phyloP scores from a whole-genome alignment of 2,113 vertebrate genomes.

The Catharus minimus region DNA sequence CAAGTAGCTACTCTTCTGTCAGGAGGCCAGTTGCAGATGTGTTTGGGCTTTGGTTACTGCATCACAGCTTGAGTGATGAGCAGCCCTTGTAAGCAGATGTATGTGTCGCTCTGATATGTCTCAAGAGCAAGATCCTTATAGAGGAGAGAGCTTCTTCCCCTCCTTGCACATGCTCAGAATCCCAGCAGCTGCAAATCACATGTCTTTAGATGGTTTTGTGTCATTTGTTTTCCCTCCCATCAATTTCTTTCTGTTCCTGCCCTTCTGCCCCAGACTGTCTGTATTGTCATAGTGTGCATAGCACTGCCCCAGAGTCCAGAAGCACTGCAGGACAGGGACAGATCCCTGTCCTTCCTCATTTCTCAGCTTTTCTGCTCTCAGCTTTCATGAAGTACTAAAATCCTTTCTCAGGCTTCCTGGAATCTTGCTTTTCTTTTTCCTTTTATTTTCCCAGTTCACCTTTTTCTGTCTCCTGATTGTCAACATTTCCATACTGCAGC shows the following conservation, averaged over 20 bases:
- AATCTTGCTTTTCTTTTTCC: not conserved
- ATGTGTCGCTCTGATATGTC: not conserved
- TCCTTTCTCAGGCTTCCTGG: not conserved
- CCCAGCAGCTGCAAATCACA: not conserved
- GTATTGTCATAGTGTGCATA: not conserved
- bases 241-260: not conserved
- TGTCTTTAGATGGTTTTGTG: not conserved
- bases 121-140: not conserved
- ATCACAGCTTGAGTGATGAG: not conserved
- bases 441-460: not conserved
- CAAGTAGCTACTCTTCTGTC: not conserved
- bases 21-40: not conserved
- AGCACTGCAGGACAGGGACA: not conserved
- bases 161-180: not conserved
- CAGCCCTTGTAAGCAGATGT: rapidly evolving
- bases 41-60: not conserved
- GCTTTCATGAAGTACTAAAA: not conserved
- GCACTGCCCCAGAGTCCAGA: not conserved
- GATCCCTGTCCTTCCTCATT: not conserved
- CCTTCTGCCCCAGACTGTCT: not conserved
- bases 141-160: not conserved
- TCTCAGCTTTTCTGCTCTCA: not conserved
- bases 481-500: not conserved
- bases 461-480: not conserved
- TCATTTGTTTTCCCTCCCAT: not conserved